phyloP scores from a whole-genome alignment of 1,140 invertebrate genomes.

The Plodia interpunctella region DNA sequence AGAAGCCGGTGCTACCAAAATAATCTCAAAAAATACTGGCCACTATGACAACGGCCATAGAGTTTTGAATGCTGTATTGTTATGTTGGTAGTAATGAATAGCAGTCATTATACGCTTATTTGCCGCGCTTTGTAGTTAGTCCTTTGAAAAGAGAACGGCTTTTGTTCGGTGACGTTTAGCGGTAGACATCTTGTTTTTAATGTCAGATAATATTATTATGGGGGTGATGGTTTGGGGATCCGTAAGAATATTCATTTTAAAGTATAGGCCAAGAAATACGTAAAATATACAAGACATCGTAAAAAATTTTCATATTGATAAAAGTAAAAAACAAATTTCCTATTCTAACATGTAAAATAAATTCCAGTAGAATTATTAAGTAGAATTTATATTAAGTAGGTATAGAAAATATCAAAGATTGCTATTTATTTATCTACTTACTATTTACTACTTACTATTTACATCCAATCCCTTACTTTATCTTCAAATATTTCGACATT shows the following conservation, averaged over 20 bases:
- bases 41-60: neutral
- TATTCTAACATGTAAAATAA: too few species aligned
- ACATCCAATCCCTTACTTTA: too few species aligned
- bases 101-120: conserved; percentile 70
- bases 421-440: too few species aligned
- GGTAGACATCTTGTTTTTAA: conserved; percentile 69
- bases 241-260: neutral
- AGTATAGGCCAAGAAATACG: too few species aligned
- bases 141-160: conserved; percentile 43
- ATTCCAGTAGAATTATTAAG: too few species aligned
- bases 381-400: too few species aligned
- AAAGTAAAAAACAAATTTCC: too few species aligned
- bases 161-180: conserved; percentile 60
- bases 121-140: conserved; percentile 48
- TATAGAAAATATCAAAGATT: too few species aligned
- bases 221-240: conserved; percentile 38
- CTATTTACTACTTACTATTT: too few species aligned
- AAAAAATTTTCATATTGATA: too few species aligned
- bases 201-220: conserved; percentile 35
- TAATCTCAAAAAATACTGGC: conserved; percentile 19
- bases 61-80: conserved; percentile 3
- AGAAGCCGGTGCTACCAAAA: conserved; percentile 16
- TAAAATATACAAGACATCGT: too few species aligned
- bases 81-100: conserved; percentile 41
- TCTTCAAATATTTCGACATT: too few species aligned